Evolutionary conservation across 2,113 vertebrate genomes (phyloP).

Genomic region (Dasypus novemcinctus): DNA sequence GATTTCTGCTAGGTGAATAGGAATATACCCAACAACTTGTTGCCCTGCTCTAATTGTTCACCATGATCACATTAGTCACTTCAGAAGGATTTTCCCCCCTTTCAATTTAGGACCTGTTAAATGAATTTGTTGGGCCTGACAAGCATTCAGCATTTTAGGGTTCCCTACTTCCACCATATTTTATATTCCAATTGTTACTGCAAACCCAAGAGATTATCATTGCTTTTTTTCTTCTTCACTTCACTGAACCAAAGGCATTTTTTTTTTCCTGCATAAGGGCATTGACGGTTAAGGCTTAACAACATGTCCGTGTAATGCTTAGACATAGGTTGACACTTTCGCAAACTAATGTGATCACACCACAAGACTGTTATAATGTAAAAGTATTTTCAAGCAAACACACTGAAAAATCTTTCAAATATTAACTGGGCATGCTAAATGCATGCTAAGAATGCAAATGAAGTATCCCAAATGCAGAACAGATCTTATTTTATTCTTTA

Average conservation of each 20-base stretch:
- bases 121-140: not conserved
- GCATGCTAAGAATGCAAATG: not conserved
- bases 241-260: not conserved
- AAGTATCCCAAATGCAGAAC: not conserved
- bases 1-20: slow-evolving; percentile 42
- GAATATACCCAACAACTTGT: slow-evolving; percentile 34
- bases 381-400: not conserved
- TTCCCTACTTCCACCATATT: not conserved
- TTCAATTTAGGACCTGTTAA: slow-evolving; percentile 34
- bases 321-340: not conserved
- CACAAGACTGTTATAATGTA: not conserved
- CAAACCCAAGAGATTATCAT: not conserved
- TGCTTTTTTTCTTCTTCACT: not conserved
- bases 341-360: not conserved
- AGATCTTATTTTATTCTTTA: not conserved
- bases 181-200: not conserved
- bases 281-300: not conserved
- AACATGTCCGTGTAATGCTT: not conserved
- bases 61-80: slow-evolving; percentile 23
- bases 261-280: not conserved
- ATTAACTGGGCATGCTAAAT: not conserved
- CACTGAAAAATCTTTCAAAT: not conserved
- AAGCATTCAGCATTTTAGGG: not conserved
- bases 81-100: not conserved
- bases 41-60: slow-evolving; percentile 53